Evolutionary conservation across 2,888 invertebrate genomes (phyloP).

Genomic region (Teleiodes luculella): DNA sequence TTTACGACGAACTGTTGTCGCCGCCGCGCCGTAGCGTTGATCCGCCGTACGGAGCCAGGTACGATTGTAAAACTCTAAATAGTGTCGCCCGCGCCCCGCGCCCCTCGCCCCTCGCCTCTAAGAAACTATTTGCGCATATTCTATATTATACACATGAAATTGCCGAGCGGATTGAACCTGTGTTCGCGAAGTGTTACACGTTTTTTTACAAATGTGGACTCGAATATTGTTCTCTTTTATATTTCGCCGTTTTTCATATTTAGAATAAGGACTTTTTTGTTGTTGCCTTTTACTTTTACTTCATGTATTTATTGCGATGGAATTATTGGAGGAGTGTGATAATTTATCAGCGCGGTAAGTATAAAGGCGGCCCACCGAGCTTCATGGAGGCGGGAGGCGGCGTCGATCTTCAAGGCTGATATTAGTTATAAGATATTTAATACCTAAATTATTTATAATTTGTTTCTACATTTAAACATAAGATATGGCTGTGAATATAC

Average conservation of each 20-base stretch:
- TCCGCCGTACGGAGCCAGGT: constrained; percentile 75
- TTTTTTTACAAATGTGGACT: constrained; percentile 6
- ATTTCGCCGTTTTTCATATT: constrained; percentile 6
- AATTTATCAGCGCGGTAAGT: neutral
- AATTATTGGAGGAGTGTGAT: neutral
- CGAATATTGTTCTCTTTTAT: neutral
- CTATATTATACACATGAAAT: constrained; percentile 45
- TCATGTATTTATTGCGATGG: neutral
- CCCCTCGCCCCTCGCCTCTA: constrained; percentile 27
- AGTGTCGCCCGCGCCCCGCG: constrained; percentile 51
- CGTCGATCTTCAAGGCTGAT: constrained; percentile 1
- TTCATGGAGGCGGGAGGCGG: neutral
- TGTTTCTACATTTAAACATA: too few relatives aligned
- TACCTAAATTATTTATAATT: too few relatives aligned
- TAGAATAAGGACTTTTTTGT: constrained; percentile 6
- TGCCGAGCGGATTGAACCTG: constrained; percentile 69
- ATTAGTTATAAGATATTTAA: neutral
- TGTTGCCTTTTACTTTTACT: too few relatives aligned
- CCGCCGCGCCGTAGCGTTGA: constrained; percentile 71
- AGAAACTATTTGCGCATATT: constrained; percentile 37
- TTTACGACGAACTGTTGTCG: constrained; percentile 73
- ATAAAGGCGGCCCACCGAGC: neutral
- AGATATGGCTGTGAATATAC: too few relatives aligned
- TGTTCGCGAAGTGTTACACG: constrained; percentile 30
- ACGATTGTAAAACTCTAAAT: constrained; percentile 72